These are phyloP conservation scores for Sphenodon punctatus DNA, from an alignment of 2,797 vertebrate genomes.

Conservation along the genomic window DNA sequence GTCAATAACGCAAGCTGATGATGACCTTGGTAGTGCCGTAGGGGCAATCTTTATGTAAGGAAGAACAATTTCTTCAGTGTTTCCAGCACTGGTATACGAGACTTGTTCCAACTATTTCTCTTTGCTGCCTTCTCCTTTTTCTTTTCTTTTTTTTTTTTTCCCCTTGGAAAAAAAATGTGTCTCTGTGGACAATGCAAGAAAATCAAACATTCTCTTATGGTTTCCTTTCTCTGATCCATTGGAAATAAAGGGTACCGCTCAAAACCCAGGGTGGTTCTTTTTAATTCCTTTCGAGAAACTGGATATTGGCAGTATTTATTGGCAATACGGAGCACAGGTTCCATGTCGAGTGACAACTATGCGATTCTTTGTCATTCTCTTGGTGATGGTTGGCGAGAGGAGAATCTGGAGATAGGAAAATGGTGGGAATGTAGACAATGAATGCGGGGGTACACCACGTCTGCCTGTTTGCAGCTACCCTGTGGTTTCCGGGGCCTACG, in stretches of 20 bases:
- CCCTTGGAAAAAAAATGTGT: not conserved
- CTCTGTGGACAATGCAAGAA: conserved; percentile 22
- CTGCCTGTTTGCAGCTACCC: too few species aligned
- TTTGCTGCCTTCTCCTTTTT: not conserved
- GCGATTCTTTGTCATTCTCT: too few species aligned
- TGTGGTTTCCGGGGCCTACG: too few species aligned
- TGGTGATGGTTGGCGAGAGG: too few species aligned
- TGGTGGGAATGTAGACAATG: too few species aligned
- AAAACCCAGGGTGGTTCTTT: not conserved
- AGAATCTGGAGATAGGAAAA: too few species aligned
- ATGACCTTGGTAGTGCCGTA: not conserved
- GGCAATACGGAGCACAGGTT: not conserved
- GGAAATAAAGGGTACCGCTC: not conserved
- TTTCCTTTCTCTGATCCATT: not conserved
- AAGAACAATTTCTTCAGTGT: not conserved
- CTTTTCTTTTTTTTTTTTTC: too few species aligned
- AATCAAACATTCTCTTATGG: not conserved
- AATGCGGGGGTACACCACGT: too few species aligned
- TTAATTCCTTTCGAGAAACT: not conserved
- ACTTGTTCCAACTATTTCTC: conserved; percentile 13
- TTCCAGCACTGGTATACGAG: not conserved
- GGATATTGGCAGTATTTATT: not conserved
- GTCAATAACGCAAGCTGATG: not conserved
- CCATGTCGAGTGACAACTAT: too few species aligned
- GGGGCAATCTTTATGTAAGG: not conserved